Evolutionary conservation across 2,888 invertebrate genomes (phyloP), one percentile per base, ranked within the genome.

Genomic region (Orchesellides sinensis): DNA sequence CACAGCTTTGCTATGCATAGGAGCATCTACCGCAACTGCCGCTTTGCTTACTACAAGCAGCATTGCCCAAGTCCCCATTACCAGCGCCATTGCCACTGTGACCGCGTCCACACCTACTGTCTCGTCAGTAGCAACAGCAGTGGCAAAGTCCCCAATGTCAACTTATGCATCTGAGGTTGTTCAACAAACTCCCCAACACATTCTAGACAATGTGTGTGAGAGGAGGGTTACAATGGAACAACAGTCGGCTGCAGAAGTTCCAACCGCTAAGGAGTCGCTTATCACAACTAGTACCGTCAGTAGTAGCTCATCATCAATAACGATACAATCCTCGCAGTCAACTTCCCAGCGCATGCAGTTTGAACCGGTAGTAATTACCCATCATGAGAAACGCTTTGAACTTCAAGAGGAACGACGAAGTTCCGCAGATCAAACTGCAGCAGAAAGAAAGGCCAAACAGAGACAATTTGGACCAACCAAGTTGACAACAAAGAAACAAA

Each of bases 201-300:
- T 87, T 84, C 85, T 78, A 56, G 85, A 77, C 65, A 83, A 87
- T 86, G 87, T 85, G 86, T 85, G 84, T 83, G 86, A 84, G 61
- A 68, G 83, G 84, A 86, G 86, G 68, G 49, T 29, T 14, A 8
- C 59, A 23, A 66, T 65, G 21, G 68, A 75, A 75, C 80, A 68
- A 75, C 77, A 17, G 40, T 40, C 65, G 65, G 79, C 79, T 65
- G 56, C 66, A 65, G 61, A 72, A 69, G n/a, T 78, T 21, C 79
- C 69, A 47, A 74, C 69, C 68, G 83, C 79, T 63, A 79, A 59
- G 27, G 78, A 79, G 69, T 74, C 78, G 45, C 69, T 79, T 63
- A 73, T 83, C 29, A 61, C 83, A 23, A n/a, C n/a, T n/a, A 32
- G 63, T 47, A 45, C 77, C 47, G 54, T 63, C 35, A 63, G 52